Conservation (phyloP, 2,888 invertebrate genomes). For the Ashinkailepas kermadecensis region DNA sequence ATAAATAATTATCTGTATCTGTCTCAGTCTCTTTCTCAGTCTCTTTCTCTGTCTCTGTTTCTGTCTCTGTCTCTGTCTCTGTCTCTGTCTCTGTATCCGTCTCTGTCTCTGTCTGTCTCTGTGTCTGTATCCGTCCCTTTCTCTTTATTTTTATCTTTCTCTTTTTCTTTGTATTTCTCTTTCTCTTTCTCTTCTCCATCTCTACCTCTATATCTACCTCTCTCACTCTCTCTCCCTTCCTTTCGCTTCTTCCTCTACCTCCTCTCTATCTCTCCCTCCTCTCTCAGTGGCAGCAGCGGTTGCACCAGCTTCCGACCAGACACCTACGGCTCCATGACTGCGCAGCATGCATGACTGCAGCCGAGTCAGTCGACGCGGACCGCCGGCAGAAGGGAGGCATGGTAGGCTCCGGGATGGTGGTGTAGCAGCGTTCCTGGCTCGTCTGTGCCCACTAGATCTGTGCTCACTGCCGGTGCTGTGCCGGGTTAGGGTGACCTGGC, state of each 20-base stretch:
- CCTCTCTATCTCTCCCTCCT: not conserved
- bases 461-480: too few relatives aligned
- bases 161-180: not conserved
- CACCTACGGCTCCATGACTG: too few relatives aligned
- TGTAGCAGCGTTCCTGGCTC: too few relatives aligned
- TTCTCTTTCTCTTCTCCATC: not conserved
- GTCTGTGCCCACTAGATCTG: too few relatives aligned
- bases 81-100: not conserved
- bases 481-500: too few relatives aligned
- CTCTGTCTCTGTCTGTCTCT: not conserved
- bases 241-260: not conserved
- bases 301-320: too few relatives aligned
- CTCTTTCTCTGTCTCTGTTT: not conserved
- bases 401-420: too few relatives aligned
- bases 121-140: too few relatives aligned
- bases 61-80: not conserved
- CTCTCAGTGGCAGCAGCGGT: not conserved
- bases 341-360: too few relatives aligned
- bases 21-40: not conserved
- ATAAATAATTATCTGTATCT: not conserved
- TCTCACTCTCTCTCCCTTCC: not conserved
- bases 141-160: too few relatives aligned
- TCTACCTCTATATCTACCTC: not conserved
- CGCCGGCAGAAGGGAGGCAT: too few relatives aligned
- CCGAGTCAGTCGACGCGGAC: too few relatives aligned